Evolutionary conservation across 2,113 vertebrate genomes (phyloP).

Genomic region (Rhagologus leucostigma): DNA sequence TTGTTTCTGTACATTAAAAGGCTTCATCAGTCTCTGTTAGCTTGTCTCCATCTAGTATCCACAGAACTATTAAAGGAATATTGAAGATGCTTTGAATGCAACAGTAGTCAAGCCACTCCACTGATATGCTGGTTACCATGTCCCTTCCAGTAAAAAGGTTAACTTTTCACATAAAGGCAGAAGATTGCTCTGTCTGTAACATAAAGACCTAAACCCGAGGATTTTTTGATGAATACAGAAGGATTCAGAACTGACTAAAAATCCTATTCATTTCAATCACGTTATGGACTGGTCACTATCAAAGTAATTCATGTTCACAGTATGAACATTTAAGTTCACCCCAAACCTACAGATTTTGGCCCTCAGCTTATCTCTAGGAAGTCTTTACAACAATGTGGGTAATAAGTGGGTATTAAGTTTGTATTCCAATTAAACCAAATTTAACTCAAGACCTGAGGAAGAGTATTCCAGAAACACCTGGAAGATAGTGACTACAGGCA

Average conservation of each 20-base stretch:
- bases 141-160: background rate
- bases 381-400: background rate
- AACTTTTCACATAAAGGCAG: background rate
- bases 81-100: background rate
- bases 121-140: background rate
- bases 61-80: background rate
- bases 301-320: background rate
- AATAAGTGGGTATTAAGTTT: accelerated
- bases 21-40: background rate
- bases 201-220: background rate
- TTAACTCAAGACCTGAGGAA: background rate
- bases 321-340: background rate
- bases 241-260: background rate
- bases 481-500: background rate
- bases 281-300: background rate
- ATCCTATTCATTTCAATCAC: background rate
- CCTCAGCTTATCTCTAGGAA: background rate
- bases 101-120: background rate
- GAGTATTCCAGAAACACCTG: background rate
- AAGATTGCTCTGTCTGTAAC: background rate
- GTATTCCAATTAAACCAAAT: background rate
- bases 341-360: background rate
- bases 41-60: background rate
- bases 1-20: background rate
- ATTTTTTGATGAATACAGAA: background rate